These are phyloP conservation scores for Bombylius major DNA, from an alignment of 2,888 invertebrate genomes.

Conservation along the genomic window DNA sequence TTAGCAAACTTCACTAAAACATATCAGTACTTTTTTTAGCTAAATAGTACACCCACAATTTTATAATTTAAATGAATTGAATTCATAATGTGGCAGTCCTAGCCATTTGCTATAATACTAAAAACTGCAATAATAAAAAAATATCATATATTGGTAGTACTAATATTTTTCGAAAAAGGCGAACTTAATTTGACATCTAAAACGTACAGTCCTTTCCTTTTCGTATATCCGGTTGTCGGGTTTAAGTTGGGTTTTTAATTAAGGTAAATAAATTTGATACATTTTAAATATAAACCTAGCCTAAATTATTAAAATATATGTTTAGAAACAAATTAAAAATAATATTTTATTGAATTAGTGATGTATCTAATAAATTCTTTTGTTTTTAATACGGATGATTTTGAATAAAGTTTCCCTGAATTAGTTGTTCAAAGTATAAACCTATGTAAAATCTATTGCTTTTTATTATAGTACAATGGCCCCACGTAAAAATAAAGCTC, in stretches of 20 bases:
- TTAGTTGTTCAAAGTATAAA: not conserved
- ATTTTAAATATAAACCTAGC: not conserved
- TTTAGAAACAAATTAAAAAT: not conserved
- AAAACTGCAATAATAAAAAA: too few species aligned
- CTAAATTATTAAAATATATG: not conserved
- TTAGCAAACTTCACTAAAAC: too few species aligned
- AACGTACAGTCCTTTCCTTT: not conserved
- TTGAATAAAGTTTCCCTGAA: not conserved
- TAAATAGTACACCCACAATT: too few species aligned
- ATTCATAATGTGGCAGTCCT: too few species aligned
- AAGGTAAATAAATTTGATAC: not conserved
- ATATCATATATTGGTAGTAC: too few species aligned
- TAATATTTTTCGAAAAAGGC: too few species aligned
- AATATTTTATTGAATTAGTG: too few species aligned
- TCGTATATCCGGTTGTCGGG: constrained; percentile 1
- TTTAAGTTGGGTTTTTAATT: not conserved
- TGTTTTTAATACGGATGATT: not conserved
- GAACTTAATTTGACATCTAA: not conserved
- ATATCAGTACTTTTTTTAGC: too few species aligned
- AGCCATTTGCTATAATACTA: too few species aligned
- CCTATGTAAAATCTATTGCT: too few species aligned
- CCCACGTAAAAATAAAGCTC: constrained; percentile 93
- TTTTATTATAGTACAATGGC: constrained; percentile 53
- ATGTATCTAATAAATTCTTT: too few species aligned
- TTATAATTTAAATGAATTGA: too few species aligned